Conservation (phyloP, 2,888 invertebrate species). For the Dicyrtomina minuta region DNA sequence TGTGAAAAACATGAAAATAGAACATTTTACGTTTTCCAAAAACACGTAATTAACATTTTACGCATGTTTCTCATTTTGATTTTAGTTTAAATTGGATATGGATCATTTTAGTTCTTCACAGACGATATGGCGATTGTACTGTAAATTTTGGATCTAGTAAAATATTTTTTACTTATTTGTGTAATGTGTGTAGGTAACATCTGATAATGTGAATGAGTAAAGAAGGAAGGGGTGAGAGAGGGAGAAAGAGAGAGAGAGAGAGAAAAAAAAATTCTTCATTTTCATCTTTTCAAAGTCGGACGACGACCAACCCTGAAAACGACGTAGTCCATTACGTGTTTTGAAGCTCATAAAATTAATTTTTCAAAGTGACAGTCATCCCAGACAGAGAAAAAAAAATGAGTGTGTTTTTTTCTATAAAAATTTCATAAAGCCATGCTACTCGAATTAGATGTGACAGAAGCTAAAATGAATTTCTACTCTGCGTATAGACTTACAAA, state of each 20-base stretch:
- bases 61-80: too few relatives aligned
- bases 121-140: too few relatives aligned
- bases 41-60: too few relatives aligned
- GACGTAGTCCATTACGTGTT: conserved; percentile 49
- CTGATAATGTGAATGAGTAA: neutral
- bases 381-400: conserved; percentile 30
- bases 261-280: conserved; percentile 2
- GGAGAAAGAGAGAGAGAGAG: neutral
- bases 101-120: too few relatives aligned
- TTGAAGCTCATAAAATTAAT: conserved; percentile 50
- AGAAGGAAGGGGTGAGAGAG: conserved; percentile 5
- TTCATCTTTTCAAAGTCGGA: neutral
- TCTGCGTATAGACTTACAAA: neutral
- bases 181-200: neutral
- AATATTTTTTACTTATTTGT: conserved; percentile 9
- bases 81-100: too few relatives aligned
- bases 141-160: too few relatives aligned
- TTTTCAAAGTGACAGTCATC: conserved; percentile 50
- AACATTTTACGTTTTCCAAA: too few relatives aligned
- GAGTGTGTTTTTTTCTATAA: conserved; percentile 43
- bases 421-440: conserved; percentile 46
- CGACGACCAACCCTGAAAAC: conserved; percentile 23
- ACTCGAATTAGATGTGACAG: conserved; percentile 37
- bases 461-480: conserved; percentile 24
- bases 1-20: too few relatives aligned